phyloP scores from a whole-genome alignment of 2,888 invertebrate species.

The Azorinus chamasolen region DNA sequence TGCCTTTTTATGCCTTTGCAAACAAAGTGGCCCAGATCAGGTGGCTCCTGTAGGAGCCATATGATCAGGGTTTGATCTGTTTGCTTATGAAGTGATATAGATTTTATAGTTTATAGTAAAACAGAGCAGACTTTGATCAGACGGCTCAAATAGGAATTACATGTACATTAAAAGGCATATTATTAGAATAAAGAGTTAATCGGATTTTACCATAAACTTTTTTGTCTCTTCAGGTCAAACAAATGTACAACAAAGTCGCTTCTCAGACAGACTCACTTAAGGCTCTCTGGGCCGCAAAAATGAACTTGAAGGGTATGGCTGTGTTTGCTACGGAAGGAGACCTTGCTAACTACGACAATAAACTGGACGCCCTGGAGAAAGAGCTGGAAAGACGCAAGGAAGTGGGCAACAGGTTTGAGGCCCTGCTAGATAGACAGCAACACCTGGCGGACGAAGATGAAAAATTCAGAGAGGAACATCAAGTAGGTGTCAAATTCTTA shows the following conservation, averaged over 20 bases:
- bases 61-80: no score
- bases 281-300: slow-evolving; percentile 85
- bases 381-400: slow-evolving; percentile 82
- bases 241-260: slow-evolving; percentile 82
- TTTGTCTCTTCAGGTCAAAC: slow-evolving; percentile 76
- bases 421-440: slow-evolving; percentile 73
- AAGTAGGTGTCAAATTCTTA: slow-evolving; percentile 65
- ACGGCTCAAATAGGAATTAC: no score
- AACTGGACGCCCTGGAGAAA: slow-evolving; percentile 77
- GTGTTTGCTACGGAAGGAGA: slow-evolving; percentile 81
- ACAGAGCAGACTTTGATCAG: no score
- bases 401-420: slow-evolving; percentile 79
- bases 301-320: slow-evolving; percentile 81
- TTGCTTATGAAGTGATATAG: no score
- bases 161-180: no score
- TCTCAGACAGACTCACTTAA: slow-evolving; percentile 84
- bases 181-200: no score
- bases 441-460: slow-evolving; percentile 79
- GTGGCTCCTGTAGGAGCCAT: no score
- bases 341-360: slow-evolving; percentile 77
- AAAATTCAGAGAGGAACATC: slow-evolving; percentile 79
- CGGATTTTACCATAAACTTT: no score
- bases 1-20: no score
- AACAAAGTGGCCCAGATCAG: no score
- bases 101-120: no score